Base-by-base conservation (phyloP, 2,113 vertebrate species). In the Salvator merianae region DNA sequence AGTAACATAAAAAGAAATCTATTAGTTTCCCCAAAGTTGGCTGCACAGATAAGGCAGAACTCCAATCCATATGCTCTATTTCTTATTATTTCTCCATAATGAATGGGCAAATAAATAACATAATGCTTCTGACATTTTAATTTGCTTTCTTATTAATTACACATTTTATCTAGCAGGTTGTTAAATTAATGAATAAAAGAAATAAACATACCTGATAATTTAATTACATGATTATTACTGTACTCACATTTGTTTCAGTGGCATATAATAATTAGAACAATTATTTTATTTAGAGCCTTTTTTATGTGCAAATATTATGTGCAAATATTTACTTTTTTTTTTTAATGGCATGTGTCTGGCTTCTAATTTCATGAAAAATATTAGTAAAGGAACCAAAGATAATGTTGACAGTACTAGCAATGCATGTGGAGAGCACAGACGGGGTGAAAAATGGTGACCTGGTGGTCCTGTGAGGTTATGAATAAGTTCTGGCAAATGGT, bases 51-150 rank as follows among this genome's bases (percentile, higher is more conserved):
- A 71, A 47, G 63, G 43, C 69, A 82, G 53, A 0, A 62, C 0
- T 2, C 4, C 20, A 43, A 55, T 87, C 74, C 73, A 63, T 16
- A 43, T 13, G 75, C 70, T 79, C 36, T 85, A 80, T 79, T 85
- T 22, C 80, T 79, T 82, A 12, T 86, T 77, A 88, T 28, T 93
- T 87, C 82, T 90, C 68, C 87, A 92, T 94, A 91, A 94, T 90
- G 89, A 94, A 88, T 71, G 91, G 89, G 84, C 78, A 93, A 90
- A 93, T 90, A 93, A 91, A 93, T 92, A 87, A 89, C 73, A 89
- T 79, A 88, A 90, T 85, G 36, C 74, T 66, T 87, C 90, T 91
- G n/a, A n/a, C n/a, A n/a, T n/a, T 88, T 86, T 86, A 87, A 88
- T 70, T 73, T 79, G 71, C 36, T 84, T 89, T 63, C 87, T 92